These are phyloP conservation scores for Thalpophila matura DNA, from an alignment of 2,888 invertebrate species.

Conservation along the genomic window DNA sequence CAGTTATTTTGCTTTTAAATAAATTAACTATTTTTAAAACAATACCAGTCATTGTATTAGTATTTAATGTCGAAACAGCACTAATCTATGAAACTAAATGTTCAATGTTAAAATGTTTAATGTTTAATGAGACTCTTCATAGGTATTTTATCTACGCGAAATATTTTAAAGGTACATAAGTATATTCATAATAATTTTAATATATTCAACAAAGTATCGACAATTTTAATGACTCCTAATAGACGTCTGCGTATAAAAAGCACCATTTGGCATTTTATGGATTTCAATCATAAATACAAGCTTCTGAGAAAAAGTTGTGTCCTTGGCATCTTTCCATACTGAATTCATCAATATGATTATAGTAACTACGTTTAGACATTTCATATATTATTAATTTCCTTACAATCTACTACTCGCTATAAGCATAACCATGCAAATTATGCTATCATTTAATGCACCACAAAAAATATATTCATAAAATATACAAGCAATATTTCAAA, in stretches of 20 bases:
- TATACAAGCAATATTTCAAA: constrained; percentile 72
- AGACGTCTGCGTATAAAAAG: constrained; percentile 58
- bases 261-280: constrained; percentile 63
- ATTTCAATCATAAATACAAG: constrained; percentile 54
- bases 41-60: too few relatives aligned
- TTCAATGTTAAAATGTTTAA: constrained; percentile 5
- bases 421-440: constrained; percentile 63
- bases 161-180: constrained; percentile 15
- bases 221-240: constrained; percentile 50
- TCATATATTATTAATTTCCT: constrained; percentile 42
- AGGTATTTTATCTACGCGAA: constrained; percentile 14
- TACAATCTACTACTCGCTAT: constrained; percentile 44
- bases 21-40: neutral
- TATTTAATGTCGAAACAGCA: neutral
- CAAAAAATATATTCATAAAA: constrained; percentile 62
- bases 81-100: constrained; percentile 17
- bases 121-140: constrained; percentile 22
- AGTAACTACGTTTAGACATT: constrained; percentile 33
- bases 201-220: constrained; percentile 42
- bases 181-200: constrained; percentile 19
- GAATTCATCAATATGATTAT: constrained; percentile 40
- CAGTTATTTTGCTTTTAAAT: too few relatives aligned
- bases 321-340: constrained; percentile 53
- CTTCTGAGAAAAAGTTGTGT: constrained; percentile 40
- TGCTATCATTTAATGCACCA: constrained; percentile 57